Evolutionary conservation across 2,797 vertebrate species (phyloP).

Genomic region (Bovichtus diacanthus): DNA sequence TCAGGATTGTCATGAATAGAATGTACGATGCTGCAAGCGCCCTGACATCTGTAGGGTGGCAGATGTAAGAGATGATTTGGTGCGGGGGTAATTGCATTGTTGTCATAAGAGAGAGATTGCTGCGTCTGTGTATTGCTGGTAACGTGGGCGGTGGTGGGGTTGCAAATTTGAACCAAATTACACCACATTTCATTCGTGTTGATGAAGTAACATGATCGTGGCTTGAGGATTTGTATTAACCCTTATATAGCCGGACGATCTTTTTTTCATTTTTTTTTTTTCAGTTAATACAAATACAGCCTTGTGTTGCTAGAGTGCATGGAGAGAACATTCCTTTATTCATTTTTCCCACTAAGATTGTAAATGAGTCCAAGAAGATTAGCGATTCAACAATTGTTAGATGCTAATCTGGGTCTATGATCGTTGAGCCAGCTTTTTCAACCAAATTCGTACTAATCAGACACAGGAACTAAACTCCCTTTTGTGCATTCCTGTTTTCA

Average conservation of each 20-base stretch:
- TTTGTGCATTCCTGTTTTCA: not conserved
- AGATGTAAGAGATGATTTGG: constrained; percentile 57
- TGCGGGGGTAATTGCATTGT: constrained; percentile 46
- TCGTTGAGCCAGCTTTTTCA: not conserved
- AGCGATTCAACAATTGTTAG: not conserved
- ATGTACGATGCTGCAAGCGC: constrained; percentile 30
- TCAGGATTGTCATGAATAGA: constrained; percentile 51
- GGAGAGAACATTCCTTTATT: not conserved
- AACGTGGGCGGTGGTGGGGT: not conserved
- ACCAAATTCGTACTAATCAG: not conserved
- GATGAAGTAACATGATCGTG: constrained; percentile 25
- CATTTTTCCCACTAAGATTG: not conserved
- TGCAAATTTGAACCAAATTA: constrained; percentile 42
- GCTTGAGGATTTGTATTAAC: constrained; percentile 40
- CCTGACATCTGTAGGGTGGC: constrained; percentile 43
- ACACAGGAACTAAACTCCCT: not conserved
- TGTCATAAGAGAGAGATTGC: constrained; percentile 46
- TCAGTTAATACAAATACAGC: not conserved
- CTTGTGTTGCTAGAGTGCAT: no score
- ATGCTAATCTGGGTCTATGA: not conserved
- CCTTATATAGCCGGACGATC: not conserved
- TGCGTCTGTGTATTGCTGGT: constrained; percentile 2
- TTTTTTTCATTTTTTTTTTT: not conserved
- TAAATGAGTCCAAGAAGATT: not conserved
- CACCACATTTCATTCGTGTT: constrained; percentile 44